Evolutionary conservation across 2,113 vertebrate species (phyloP), one percentile per base, ranked within the genome.

Genomic region (Notarius quadriscutis): DNA sequence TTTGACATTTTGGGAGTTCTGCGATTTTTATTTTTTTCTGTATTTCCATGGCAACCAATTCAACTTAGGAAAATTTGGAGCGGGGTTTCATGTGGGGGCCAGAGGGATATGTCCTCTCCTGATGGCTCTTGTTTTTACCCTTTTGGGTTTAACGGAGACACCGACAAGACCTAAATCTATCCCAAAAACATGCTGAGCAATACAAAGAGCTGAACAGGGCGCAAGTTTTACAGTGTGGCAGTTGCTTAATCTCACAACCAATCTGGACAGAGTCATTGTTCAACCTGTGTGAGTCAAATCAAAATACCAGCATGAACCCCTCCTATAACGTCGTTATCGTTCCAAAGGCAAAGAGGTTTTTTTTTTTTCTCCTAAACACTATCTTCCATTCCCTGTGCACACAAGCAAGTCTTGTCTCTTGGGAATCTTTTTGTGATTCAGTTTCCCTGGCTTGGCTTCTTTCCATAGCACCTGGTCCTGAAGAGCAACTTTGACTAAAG

Each of bases 381-480:
- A 34, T 50, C 84, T 88, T 67, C 18, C 57, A 62, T 81, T 85
- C 86, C 81, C 55, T 78, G 58, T 41, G 78, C 86, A 53, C 55
- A 85, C 60, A 74, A 85, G 75, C 63, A 57, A 80, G 60, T 41
- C 41, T 80, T 83, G 81, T 60, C 55, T 89, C 48, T 80, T 9
- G 77, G 41, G 86, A 83, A 69, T 83, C 75, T 57, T 80, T 53
- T 85, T 74, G 81, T 83, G 60, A 84, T 84, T 71, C 53, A 87
- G 82, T 88, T 87, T 87, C 80, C 69, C 53, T 75, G 53, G 34
- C 22, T 84, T 85, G 88, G 84, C 84, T 11, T 53, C 86, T 89
- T 90, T 90, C 89, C 89, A 91, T 83, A 34, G 81, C 72, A 87
- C 89, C 89, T 90, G 57, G 84, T 79, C 55, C 85, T 60, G 80